Evolutionary conservation across 1,140 invertebrate species (phyloP), one percentile per base, ranked within the genome.

Genomic region (Micrasema longulum): DNA sequence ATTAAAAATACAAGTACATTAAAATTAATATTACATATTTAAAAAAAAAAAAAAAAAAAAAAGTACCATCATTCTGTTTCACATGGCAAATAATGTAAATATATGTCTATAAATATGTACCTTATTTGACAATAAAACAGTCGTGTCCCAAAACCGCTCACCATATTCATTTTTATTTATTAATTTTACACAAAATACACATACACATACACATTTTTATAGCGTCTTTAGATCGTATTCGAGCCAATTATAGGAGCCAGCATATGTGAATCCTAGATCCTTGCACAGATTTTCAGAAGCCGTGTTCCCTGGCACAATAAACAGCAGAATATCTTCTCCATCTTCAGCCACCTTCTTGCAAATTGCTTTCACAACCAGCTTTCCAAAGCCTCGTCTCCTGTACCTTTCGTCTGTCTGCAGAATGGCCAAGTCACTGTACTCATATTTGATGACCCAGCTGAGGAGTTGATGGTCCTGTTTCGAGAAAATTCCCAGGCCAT

Each of bases 371-470:
- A 76, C 73, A 22, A 80, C 76, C 10, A 80, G 41, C 9, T 43
- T 68, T 10, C 68, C 79, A 64, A 78, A 79, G 18, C 80, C 80
- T 47, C 74, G 79, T 41, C 76, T 72, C 55, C 75, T 77, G 48
- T 80, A 66, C n/a, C 77, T 73, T 1, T 77, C 57, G 6, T 76
- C 66, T 0, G 79, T 80, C 48, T 81, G 77, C 22, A 80, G 63
- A 4, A 78, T 66, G 12, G 74, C 79, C 14, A 81, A 41, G 35
- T 76, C 74, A 5, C 78, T 77, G 38, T 77, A 75, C 48, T 77
- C 72, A 68, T 78, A 76, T 62, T 78, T 78, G 7, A 80, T 50
- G 5, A 74, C 75, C 80, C 80, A 81, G 14, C 76, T 64, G 4
- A 78, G 71, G 16, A 80, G 48, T 48, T 75, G 55, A 38, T 78